Percentiles rank a stretch among this genome's conserved stretches.
Evolutionary conservation across 2,888 invertebrate genomes (phyloP).

Genomic region (Caenorhabditis imperialis): DNA sequence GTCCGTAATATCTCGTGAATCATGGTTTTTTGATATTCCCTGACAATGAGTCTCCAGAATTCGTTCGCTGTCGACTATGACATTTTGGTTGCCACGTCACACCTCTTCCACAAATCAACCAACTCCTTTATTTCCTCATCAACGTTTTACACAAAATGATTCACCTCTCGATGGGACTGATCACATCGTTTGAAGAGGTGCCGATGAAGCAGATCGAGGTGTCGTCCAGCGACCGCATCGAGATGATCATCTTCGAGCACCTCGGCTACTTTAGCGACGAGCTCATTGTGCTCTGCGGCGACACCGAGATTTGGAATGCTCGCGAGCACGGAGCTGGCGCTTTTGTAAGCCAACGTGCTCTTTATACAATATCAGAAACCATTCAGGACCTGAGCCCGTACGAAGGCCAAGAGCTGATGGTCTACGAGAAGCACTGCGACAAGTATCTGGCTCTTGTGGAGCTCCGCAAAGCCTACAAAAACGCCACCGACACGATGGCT

Average conservation of each 20-base stretch:
- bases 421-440: slow-evolving; percentile 14
- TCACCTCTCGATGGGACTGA: too few species aligned
- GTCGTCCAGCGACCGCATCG: too few species aligned
- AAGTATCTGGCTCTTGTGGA: slow-evolving; percentile 17
- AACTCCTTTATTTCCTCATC: too few species aligned
- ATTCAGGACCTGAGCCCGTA: slow-evolving; percentile 19
- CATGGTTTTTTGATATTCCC: too few species aligned
- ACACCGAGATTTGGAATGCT: slow-evolving; percentile 30
- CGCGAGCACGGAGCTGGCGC: slow-evolving; percentile 1
- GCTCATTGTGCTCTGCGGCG: slow-evolving; percentile 28
- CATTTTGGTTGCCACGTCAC: too few species aligned
- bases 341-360: slow-evolving; percentile 6
- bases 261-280: slow-evolving; percentile 13
- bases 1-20: too few species aligned
- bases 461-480: slow-evolving; percentile 33
- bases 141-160: too few species aligned
- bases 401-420: slow-evolving; percentile 12
- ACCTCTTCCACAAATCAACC: too few species aligned
- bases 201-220: too few species aligned
- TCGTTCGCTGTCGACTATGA: too few species aligned
- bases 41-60: too few species aligned
- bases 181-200: too few species aligned
- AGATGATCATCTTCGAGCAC: slow-evolving; percentile 22
- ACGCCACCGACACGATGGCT: slow-evolving; percentile 18
- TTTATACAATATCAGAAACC: background rate